These are phyloP conservation scores for Tichodroma muraria DNA, from an alignment of 2,113 vertebrate genomes.

Conservation along the genomic window DNA sequence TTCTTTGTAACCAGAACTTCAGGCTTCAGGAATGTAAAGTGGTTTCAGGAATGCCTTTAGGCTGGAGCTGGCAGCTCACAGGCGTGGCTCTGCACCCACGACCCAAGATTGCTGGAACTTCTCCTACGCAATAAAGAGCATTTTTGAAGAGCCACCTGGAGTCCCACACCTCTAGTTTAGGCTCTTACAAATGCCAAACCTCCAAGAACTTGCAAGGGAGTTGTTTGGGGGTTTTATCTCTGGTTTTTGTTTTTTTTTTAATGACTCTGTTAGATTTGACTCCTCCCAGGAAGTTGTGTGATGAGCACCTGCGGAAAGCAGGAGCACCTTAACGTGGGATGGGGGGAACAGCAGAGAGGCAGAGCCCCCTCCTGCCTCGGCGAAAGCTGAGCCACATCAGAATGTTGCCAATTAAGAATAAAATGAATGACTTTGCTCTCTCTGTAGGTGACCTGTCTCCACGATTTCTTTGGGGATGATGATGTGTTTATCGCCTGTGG, in stretches of 20 bases:
- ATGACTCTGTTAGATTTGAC: not conserved
- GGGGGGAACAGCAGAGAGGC: not conserved
- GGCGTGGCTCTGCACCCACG: too few species aligned
- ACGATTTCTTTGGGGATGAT: conserved; percentile 97
- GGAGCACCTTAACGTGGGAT: fast-evolving
- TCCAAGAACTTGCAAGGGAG: not conserved
- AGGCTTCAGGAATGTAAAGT: too few species aligned
- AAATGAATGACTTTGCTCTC: conserved; percentile 46
- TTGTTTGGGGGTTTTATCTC: not conserved
- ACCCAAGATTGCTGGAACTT: too few species aligned
- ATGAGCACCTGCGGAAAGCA: not conserved
- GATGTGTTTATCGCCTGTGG: conserved; percentile 97
- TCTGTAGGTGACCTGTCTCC: conserved; percentile 92
- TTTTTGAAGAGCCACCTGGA: too few species aligned
- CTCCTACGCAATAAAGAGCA: too few species aligned
- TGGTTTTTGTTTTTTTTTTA: not conserved
- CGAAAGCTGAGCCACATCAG: not conserved
- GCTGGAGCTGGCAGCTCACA: too few species aligned
- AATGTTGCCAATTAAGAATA: not conserved
- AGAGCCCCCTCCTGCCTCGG: not conserved
- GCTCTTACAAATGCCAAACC: too few species aligned
- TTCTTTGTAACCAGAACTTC: too few species aligned
- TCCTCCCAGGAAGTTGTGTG: not conserved
- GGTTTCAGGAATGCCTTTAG: too few species aligned
- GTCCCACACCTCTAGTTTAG: too few species aligned